phyloP scores from a whole-genome alignment of 2,797 vertebrate genomes.

The Galagoides demidoff region DNA sequence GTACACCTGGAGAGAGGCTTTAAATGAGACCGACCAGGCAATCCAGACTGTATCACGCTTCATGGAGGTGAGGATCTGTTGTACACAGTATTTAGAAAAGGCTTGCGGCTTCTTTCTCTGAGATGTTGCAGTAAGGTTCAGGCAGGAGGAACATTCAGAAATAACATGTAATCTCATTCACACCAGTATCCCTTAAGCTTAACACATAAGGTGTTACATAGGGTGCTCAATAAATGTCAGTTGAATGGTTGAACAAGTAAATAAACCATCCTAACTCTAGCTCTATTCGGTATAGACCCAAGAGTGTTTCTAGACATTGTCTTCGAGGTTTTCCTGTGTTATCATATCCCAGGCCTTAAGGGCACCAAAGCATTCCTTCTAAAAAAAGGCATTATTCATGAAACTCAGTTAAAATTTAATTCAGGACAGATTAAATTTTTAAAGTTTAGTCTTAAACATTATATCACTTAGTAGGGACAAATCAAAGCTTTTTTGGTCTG shows the following conservation, averaged over 20 bases:
- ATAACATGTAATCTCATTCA: background rate
- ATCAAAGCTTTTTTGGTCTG: background rate
- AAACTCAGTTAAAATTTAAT: background rate
- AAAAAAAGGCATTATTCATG: background rate
- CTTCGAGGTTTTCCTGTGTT: background rate
- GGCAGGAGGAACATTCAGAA: background rate
- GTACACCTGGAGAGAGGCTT: conserved; percentile 95
- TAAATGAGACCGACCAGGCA: conserved; percentile 95
- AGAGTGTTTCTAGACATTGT: background rate
- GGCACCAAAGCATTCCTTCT: background rate
- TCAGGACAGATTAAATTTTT: background rate
- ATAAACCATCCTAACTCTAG: background rate
- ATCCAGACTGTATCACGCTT: conserved; percentile 95
- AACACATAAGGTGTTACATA: background rate
- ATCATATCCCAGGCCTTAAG: background rate
- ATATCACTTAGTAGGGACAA: background rate
- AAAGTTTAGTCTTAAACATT: conserved; percentile 36
- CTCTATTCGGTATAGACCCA: background rate
- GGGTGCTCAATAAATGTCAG: background rate
- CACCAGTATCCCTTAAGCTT: background rate
- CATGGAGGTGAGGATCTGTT: conserved; percentile 93
- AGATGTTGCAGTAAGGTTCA: background rate
- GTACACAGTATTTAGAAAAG: background rate
- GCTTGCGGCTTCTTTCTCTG: background rate
- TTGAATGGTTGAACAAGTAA: background rate